phyloP scores from a whole-genome alignment of 2,113 vertebrate genomes.

The Calyptomena viridis region DNA sequence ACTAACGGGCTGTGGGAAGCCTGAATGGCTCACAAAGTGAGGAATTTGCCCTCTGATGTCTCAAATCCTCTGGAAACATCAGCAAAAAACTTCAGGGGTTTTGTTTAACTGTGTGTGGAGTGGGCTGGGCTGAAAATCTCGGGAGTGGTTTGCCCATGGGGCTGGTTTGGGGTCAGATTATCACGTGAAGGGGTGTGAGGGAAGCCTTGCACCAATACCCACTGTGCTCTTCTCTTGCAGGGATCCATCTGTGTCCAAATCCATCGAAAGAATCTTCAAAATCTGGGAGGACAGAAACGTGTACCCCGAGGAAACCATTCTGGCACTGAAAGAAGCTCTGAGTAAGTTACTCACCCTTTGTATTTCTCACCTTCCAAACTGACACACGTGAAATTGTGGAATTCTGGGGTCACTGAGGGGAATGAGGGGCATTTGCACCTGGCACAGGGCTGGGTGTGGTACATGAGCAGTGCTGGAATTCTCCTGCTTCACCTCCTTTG shows the following conservation, averaged over 20 bases:
- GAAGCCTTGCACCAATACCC: background rate
- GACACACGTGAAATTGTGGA: too few species aligned
- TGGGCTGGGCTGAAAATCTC: background rate
- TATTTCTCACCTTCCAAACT: background rate
- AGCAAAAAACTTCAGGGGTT: background rate
- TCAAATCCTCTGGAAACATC: background rate
- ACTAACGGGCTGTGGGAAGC: rapidly evolving
- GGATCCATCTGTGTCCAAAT: conserved; percentile 90
- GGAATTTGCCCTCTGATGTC: background rate
- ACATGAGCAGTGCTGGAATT: background rate
- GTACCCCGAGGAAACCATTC: conserved; percentile 90
- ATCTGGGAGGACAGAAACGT: conserved; percentile 98
- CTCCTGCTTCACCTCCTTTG: background rate
- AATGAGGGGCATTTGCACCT: rapidly evolving
- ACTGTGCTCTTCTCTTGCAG: conserved; percentile 61
- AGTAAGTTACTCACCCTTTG: conserved; percentile 63
- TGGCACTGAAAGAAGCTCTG: conserved; percentile 81
- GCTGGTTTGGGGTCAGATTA: background rate
- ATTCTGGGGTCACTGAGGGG: background rate
- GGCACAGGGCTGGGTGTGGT: background rate
- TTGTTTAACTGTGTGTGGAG: rapidly evolving
- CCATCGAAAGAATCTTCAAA: conserved; percentile 92
- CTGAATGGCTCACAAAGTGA: background rate
- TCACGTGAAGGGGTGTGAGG: rapidly evolving
- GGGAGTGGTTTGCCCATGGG: background rate